Evolutionary conservation across 2,888 invertebrate species (phyloP), one percentile per base, ranked within the genome.

Genomic region (Andrena camellia): DNA sequence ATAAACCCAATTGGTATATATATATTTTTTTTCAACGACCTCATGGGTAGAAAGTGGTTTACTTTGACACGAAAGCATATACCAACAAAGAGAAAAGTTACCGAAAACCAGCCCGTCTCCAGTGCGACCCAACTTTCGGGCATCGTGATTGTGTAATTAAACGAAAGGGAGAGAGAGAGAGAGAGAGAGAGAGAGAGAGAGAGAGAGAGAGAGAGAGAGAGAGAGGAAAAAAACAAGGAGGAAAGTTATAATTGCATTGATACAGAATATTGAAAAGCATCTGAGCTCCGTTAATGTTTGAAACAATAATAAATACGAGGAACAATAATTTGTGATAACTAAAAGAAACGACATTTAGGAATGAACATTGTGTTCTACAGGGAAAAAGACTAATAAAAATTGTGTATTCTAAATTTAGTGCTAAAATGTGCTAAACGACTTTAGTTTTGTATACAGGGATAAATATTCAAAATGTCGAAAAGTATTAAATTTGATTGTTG

Each of bases 291-390:
- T 91, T 90, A 86, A 91, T 87, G 90, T 87, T 90, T 83, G 86
- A 88, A 89, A 90, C 86, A 89, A 91, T 89, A 89, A 90, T 88
- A 87, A 91, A 90, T 92, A 92, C 91, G 90, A 92, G 92, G 93
- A 93, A 93, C 93, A 93, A 93, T 93, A 93, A 93, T 93, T 93
- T 93, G 93, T 93, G 93, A 93, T 93, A 93, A 92, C 88, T 91
- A 88, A 90, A 81, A 69, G 75, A 83, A 82, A 86, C 86, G 88
- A 92, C 91, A 89, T 92, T 92, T 91, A 92, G 91, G 90, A 92
- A 92, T 91, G 91, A 92, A 92, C 90, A 93, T 93, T 93, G 93
- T 93, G 93, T 93, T 93, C 92, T 92, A 91, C 92, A 90, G 91
- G 91, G 91, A 89, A 88, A 89, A 87, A 90, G 88, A 90, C 90